phyloP scores from a whole-genome alignment of 1,140 invertebrate genomes.

The Lepidurus couesii region DNA sequence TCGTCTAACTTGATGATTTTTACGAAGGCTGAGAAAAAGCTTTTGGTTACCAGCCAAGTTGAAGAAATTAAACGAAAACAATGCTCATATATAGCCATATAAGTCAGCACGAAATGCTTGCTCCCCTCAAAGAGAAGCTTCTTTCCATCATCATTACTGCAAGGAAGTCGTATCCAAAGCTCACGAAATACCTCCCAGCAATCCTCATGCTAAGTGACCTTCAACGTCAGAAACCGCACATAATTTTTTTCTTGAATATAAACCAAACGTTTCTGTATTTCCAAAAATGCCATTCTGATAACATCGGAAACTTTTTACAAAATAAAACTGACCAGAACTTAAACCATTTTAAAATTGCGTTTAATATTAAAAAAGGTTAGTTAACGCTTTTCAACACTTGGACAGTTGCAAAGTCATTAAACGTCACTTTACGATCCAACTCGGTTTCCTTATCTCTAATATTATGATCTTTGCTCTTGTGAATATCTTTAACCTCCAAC shows the following conservation, averaged over 20 bases:
- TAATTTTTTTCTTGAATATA: background rate
- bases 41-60: background rate
- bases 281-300: background rate
- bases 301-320: background rate
- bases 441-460: background rate
- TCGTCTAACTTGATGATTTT: background rate
- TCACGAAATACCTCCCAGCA: conserved; percentile 6
- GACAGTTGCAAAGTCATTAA: conserved; percentile 36
- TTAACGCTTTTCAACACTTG: conserved; percentile 24
- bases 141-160: background rate
- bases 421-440: conserved; percentile 31
- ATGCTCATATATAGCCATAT: background rate
- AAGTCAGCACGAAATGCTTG: background rate
- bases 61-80: background rate
- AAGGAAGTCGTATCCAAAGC: background rate
- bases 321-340: background rate
- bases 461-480: background rate
- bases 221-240: background rate
- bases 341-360: background rate
- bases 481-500: background rate
- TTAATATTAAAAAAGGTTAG: background rate
- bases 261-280: background rate
- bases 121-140: background rate
- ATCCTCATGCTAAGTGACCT: background rate
- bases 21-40: background rate